Base-by-base conservation (phyloP, 2,797 vertebrate species). In the Cryptoprocta ferox region DNA sequence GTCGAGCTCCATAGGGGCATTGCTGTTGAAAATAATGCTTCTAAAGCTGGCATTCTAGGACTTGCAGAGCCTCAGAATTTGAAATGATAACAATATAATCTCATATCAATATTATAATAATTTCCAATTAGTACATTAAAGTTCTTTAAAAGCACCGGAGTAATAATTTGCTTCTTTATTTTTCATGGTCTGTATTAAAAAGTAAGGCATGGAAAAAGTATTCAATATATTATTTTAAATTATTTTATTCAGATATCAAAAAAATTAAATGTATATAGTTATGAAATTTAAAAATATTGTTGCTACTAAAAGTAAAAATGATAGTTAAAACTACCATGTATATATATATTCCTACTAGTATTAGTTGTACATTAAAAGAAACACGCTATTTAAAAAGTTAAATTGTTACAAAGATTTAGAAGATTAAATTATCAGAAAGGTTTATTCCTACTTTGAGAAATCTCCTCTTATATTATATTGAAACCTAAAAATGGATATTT, bases 381-480 rank as follows among this genome's bases (percentile, higher is more conserved):
- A 78, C 32, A 71, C 19, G 6, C 6, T 80, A 91, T 75, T 86
- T 59, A 73, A 89, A 82, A 95, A 85, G 61, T 42, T 89, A 93
- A 91, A 65, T 53, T 93, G 68, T 73, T 82, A 42, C 45, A 86
- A 28, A 89, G 2, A 21, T 87, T 97, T 91, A 83, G 68, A 83
- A 96, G 48, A 2, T 66, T 90, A 90, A 93, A 66, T 50, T 66
- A 16, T 75, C 37, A 56, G 30, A 89, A 94, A 68, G 32, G 30
- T 71, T 96, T 91, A 79, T 83, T 95, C n/a, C 26, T 87, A 92
- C 19, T 90, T 98, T 65, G 75, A 83, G 73, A 95, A 94, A 26
- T 86, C 82, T 91, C 13, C 30, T 88, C 10, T 56, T n/a, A 2
- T 59, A 68, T 56, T 78, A 83, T 61, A 18, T 8, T 71, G 35